phyloP scores from a whole-genome alignment of 2,888 invertebrate species.

The Dusona sp. region DNA sequence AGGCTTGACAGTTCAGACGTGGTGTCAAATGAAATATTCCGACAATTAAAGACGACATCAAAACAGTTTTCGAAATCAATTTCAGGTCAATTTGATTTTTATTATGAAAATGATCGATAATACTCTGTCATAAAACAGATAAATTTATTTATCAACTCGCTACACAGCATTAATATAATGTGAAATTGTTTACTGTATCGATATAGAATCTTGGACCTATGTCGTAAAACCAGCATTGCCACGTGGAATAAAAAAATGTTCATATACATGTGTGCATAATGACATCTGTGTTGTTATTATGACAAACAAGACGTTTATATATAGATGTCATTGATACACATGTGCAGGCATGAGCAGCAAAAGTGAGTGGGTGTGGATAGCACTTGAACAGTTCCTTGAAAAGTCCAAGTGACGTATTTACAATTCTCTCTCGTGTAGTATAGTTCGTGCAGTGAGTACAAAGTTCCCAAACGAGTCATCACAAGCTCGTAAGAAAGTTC shows the following conservation, averaged over 20 bases:
- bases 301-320: not conserved
- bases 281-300: not conserved
- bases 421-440: not conserved
- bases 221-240: not conserved
- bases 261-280: not conserved
- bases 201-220: not conserved
- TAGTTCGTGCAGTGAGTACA: slow-evolving; percentile 22
- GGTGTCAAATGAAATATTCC: not conserved
- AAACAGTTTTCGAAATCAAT: not conserved
- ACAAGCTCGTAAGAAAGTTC: not conserved
- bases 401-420: slow-evolving; percentile 19
- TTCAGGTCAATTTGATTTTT: not conserved
- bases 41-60: not conserved
- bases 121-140: not conserved
- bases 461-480: slow-evolving; percentile 36
- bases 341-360: not conserved
- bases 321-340: not conserved
- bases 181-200: slow-evolving; percentile 7
- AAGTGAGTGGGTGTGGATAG: slow-evolving; percentile 24
- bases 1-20: not conserved
- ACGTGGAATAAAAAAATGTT: not conserved
- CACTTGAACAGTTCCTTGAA: slow-evolving; percentile 12
- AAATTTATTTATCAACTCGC: not conserved
- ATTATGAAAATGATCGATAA: not conserved
- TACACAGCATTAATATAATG: not conserved